Conservation (phyloP, 2,888 invertebrate genomes). For the Morinoia aosen region DNA sequence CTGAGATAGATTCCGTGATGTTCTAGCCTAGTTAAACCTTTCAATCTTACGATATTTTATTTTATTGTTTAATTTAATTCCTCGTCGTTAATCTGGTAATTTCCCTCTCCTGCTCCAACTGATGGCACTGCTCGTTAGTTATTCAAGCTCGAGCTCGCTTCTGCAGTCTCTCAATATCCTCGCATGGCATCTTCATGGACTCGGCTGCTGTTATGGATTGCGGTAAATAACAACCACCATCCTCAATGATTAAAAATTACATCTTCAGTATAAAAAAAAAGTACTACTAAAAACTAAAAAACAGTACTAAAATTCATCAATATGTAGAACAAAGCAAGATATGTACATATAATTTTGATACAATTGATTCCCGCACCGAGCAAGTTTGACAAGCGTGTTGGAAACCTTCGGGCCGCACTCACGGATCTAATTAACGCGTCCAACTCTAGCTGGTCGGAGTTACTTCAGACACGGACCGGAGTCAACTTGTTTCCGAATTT, state of each 20-base stretch:
- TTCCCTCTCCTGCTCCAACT: not conserved
- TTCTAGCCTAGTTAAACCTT: not conserved
- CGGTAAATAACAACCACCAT: not conserved
- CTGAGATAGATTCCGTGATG: no score
- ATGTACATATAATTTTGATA: not conserved
- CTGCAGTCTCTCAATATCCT: not conserved
- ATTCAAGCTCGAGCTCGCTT: not conserved
- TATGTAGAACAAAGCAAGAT: not conserved
- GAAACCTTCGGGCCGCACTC: no score
- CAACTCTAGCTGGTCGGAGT: no score
- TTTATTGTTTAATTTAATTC: not conserved
- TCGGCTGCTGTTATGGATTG: not conserved
- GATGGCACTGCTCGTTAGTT: not conserved
- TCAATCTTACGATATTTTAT: not conserved
- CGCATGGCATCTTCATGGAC: not conserved
- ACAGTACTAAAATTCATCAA: not conserved
- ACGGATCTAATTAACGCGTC: no score
- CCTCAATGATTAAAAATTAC: not conserved
- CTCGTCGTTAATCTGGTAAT: not conserved
- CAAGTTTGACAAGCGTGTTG: no score
- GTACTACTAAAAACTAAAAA: no score
- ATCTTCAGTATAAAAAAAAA: not conserved
- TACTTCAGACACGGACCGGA: not conserved
- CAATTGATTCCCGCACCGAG: not conserved
- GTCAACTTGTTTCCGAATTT: not conserved